phyloP scores from a whole-genome alignment of 2,113 vertebrate genomes.

The Vulpes ferrilata region DNA sequence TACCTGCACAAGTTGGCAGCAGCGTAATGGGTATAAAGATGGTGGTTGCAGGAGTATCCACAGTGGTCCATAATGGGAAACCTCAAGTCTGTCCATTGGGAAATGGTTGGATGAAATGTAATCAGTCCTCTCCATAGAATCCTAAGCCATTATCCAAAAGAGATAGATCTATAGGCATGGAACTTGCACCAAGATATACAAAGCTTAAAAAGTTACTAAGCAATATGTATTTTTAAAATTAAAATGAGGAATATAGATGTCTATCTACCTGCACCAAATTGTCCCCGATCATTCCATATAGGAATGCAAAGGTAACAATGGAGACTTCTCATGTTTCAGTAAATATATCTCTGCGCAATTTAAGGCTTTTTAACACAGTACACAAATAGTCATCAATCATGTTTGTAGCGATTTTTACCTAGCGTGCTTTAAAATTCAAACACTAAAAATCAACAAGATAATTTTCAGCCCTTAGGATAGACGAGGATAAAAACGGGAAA shows the following conservation, averaged over 20 bases:
- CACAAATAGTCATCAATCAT: neutral
- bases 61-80: neutral
- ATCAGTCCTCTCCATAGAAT: neutral
- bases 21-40: neutral
- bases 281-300: neutral
- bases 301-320: neutral
- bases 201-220: constrained; percentile 18
- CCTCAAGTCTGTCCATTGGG: neutral
- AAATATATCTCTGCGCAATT: constrained; percentile 7
- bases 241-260: constrained; percentile 13
- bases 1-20: neutral
- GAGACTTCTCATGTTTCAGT: neutral
- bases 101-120: neutral
- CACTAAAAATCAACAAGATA: neutral
- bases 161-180: neutral
- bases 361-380: neutral
- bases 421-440: constrained; percentile 26
- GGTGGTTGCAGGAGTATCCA: neutral
- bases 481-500: neutral
- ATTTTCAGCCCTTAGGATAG: neutral
- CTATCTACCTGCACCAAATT: neutral
- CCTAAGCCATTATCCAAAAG: neutral
- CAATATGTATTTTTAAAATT: neutral
- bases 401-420: constrained; percentile 17
- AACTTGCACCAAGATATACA: neutral